phyloP scores from a whole-genome alignment of 2,797 vertebrate genomes.

The Lateolabrax maculatus region DNA sequence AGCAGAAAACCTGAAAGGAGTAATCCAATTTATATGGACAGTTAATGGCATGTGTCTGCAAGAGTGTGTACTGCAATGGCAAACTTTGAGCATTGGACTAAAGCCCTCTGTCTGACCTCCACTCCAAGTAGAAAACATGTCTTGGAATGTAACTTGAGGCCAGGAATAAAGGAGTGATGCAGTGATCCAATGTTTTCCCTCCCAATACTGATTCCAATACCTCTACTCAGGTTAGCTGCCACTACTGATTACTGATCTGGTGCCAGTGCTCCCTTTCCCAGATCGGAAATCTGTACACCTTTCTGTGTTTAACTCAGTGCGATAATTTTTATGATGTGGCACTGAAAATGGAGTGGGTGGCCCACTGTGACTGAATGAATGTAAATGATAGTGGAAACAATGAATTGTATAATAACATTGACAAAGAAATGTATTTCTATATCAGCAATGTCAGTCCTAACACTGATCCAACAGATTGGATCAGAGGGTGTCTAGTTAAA shows the following conservation, averaged over 20 bases:
- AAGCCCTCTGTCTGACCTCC: constrained; percentile 4
- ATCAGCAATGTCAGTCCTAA: not conserved
- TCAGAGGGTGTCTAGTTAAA: not conserved
- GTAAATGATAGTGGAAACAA: not conserved
- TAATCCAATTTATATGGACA: constrained; percentile 13
- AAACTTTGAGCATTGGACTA: not conserved
- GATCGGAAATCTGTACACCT: not conserved
- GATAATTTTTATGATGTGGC: not conserved
- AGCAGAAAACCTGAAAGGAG: constrained; percentile 29
- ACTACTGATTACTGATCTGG: not conserved
- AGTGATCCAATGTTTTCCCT: not conserved
- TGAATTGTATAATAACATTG: not conserved
- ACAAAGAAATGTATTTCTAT: not conserved
- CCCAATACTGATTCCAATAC: not conserved
- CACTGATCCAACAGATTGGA: not conserved
- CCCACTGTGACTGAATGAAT: not conserved
- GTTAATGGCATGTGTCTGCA: constrained; percentile 23
- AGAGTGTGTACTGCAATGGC: not conserved
- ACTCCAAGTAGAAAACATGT: not conserved
- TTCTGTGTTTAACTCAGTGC: not conserved
- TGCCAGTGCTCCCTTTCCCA: not conserved
- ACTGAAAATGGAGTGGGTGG: not conserved
- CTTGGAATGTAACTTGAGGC: not conserved
- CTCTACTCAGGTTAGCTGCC: not conserved
- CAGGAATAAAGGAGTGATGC: too few species aligned